Percentiles rank a stretch among this genome's conserved stretches.
These are phyloP conservation scores for Gari tellinella DNA, from an alignment of 2,888 invertebrate genomes.

Conservation along the genomic window DNA sequence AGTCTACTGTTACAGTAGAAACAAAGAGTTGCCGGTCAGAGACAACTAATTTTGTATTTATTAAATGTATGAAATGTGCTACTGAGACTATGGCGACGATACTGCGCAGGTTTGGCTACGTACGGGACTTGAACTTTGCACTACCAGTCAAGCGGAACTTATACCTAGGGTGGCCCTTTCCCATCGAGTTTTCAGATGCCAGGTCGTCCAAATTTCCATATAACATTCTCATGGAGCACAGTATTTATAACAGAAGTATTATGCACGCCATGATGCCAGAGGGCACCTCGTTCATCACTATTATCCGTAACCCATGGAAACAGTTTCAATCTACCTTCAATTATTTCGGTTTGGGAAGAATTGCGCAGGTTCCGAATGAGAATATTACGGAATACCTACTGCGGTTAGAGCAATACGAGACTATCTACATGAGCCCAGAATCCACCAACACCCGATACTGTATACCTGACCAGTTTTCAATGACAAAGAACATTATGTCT, in stretches of 20 bases:
- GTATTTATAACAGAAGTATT: slow-evolving; percentile 74
- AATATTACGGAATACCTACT: slow-evolving; percentile 73
- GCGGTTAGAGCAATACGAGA: slow-evolving; percentile 76
- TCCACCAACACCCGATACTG: slow-evolving; percentile 67
- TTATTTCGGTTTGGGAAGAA: slow-evolving; percentile 76
- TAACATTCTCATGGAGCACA: slow-evolving; percentile 81
- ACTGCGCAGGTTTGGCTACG: slow-evolving; percentile 77
- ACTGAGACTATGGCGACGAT: slow-evolving; percentile 80
- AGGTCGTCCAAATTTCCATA: slow-evolving; percentile 71
- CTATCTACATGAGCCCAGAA: slow-evolving; percentile 67
- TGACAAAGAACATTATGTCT: slow-evolving; percentile 79
- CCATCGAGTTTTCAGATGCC: slow-evolving; percentile 71
- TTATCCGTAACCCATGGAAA: slow-evolving; percentile 79
- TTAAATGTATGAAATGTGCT: slow-evolving; percentile 83
- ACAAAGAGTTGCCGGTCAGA: slow-evolving; percentile 41
- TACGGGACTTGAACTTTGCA: slow-evolving; percentile 78
- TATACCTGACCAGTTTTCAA: slow-evolving; percentile 79
- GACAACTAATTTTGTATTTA: slow-evolving; percentile 78
- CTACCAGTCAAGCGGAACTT: slow-evolving; percentile 73
- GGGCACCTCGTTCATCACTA: slow-evolving; percentile 77
- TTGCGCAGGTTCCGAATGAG: slow-evolving; percentile 63
- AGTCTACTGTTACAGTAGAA: background rate
- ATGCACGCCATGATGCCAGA: slow-evolving; percentile 77
- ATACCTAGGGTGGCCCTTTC: slow-evolving; percentile 82
- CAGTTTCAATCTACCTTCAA: slow-evolving; percentile 79